These are phyloP conservation scores for Artemia franciscana DNA, from an alignment of 1,140 invertebrate genomes.

Conservation along the genomic window DNA sequence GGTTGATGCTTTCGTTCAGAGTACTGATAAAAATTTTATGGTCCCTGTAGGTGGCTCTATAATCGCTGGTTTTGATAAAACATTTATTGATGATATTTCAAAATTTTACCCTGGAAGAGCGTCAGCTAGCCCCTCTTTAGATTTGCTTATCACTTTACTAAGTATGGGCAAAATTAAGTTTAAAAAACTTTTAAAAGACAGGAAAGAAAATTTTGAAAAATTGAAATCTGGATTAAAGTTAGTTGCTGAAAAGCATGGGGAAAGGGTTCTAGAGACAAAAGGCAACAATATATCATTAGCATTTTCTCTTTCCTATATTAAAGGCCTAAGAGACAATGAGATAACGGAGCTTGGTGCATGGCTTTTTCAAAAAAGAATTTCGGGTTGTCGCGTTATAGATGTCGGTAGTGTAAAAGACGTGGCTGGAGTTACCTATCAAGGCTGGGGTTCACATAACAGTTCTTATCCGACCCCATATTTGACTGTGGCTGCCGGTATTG, in stretches of 20 bases:
- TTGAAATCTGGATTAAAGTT: conserved; percentile 22
- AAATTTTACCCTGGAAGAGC: conserved; percentile 55
- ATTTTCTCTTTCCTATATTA: conserved; percentile 14
- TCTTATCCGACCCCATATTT: conserved; percentile 36
- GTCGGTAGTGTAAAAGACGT: background rate
- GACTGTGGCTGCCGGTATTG: conserved; percentile 42
- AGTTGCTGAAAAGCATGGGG: conserved; percentile 33
- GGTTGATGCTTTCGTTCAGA: conserved; percentile 60
- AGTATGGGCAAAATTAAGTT: conserved; percentile 44
- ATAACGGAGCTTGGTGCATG: conserved; percentile 3
- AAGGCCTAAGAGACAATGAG: background rate
- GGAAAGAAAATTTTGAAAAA: conserved; percentile 26
- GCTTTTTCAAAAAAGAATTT: background rate
- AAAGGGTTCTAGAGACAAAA: conserved; percentile 36
- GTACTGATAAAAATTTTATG: conserved; percentile 69
- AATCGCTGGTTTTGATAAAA: conserved; percentile 45
- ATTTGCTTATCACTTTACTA: conserved; percentile 57
- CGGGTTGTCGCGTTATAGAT: background rate
- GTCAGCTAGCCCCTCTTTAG: conserved; percentile 43
- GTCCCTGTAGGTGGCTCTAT: conserved; percentile 69
- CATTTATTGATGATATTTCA: conserved; percentile 36
- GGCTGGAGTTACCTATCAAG: conserved; percentile 19
- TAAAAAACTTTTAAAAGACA: conserved; percentile 32
- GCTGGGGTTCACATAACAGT: conserved; percentile 41
- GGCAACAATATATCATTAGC: conserved; percentile 55